These are phyloP conservation scores for Hedychridium roseum DNA, from an alignment of 2,888 invertebrate species.

Conservation along the genomic window DNA sequence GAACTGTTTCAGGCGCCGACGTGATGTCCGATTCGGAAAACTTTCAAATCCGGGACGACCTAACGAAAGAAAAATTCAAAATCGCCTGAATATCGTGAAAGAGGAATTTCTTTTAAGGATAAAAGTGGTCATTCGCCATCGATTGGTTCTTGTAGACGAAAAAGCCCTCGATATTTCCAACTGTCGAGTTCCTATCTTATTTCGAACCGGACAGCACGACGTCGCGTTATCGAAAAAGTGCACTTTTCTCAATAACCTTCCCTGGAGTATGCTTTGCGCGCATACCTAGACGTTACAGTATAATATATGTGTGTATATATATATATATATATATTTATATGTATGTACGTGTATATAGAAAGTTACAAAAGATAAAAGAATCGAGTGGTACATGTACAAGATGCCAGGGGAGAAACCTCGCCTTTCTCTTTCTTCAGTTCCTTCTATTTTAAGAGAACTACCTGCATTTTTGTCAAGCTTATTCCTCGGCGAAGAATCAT, in stretches of 20 bases:
- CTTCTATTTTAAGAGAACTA: slow-evolving; percentile 17
- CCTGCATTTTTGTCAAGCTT: no score
- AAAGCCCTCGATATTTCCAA: no score
- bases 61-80: no score
- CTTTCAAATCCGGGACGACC: no score
- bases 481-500: no score
- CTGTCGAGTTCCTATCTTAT: no score
- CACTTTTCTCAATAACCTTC: slow-evolving; percentile 30
- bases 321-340: slow-evolving; percentile 18
- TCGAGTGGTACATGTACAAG: slow-evolving; percentile 43
- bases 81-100: no score
- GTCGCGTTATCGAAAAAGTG: slow-evolving; percentile 38
- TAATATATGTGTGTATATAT: slow-evolving; percentile 16
- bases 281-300: slow-evolving; percentile 20
- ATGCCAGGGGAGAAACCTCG: slow-evolving; percentile 16
- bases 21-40: slow-evolving; percentile 18
- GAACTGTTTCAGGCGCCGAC: slow-evolving; percentile 16
- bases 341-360: slow-evolving; percentile 42
- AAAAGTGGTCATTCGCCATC: no score
- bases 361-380: slow-evolving; percentile 55
- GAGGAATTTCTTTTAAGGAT: no score
- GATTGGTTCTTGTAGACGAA: no score
- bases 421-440: slow-evolving; percentile 8
- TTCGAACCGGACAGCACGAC: no score
- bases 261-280: slow-evolving; percentile 27